A percentile compares a stretch with the other conserved stretches of the same genome.
phyloP scores from a whole-genome alignment of 2,888 invertebrate genomes.

The Hypercompe scribonia region DNA sequence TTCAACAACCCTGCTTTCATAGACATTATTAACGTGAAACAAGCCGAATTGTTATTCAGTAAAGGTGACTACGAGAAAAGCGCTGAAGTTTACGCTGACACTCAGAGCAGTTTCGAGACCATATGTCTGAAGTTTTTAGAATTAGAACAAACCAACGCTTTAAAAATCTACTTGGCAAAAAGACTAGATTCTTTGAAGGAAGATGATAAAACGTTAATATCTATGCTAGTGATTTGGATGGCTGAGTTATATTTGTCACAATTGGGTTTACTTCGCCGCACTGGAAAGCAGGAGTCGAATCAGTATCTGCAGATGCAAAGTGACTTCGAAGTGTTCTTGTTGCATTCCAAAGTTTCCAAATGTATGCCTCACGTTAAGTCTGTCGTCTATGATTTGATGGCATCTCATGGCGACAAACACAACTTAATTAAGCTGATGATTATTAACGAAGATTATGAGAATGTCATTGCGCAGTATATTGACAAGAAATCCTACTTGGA shows the following conservation, averaged over 20 bases:
- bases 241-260: conserved; percentile 96
- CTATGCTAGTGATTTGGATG: conserved; percentile 98
- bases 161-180: conserved; percentile 94
- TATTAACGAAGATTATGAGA: conserved; percentile 96
- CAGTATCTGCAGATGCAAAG: conserved; percentile 89
- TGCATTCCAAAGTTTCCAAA: conserved; percentile 90
- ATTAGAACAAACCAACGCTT: conserved; percentile 92
- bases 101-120: conserved; percentile 97
- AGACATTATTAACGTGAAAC: conserved; percentile 94
- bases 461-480: conserved; percentile 95
- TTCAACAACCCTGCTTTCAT: conserved; percentile 92
- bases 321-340: conserved; percentile 92
- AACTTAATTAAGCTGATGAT: conserved; percentile 95
- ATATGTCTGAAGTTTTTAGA: conserved; percentile 96
- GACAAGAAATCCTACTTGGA: conserved; percentile 91
- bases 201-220: conserved; percentile 94
- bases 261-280: conserved; percentile 90
- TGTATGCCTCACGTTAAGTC: conserved; percentile 93
- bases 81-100: conserved; percentile 95
- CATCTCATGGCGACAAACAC: conserved; percentile 97
- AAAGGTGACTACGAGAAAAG: conserved; percentile 93
- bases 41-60: conserved; percentile 94
- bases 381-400: conserved; percentile 95
- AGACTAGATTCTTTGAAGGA: conserved; percentile 91
- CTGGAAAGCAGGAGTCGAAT: conserved; percentile 72